Evolutionary conservation across 2,113 vertebrate genomes (phyloP), one percentile per base, ranked within the genome.

Genomic region (Notarius quadriscutis): DNA sequence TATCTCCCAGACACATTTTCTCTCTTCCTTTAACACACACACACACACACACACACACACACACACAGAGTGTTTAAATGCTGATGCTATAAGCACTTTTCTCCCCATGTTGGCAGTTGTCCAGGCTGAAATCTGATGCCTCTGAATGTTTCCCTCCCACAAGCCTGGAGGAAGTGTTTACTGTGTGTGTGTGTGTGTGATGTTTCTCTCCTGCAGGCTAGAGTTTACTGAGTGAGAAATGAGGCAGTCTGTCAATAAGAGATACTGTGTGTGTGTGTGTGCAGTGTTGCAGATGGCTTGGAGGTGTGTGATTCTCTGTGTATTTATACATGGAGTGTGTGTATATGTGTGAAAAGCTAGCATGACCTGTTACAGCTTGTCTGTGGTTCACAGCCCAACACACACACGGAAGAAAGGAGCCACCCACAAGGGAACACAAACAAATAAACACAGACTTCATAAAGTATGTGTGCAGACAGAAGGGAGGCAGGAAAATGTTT

Each of bases 61-160:
- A 41, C 41, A 41, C 41, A 41, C 41, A 41, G 41, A 78, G 65
- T 85, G 83, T 81, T 67, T 80, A 58, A 88, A 88, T 88, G 84
- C 81, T 90, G 81, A 89, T 86, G 77, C 84, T 84, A 86, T 91
- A 88, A 88, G 86, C 88, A 91, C 81, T 89, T 89, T 88, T 91
- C 69, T 88, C 75, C 84, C 74, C 30, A 62, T 58, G 81, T 85
- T 91, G 90, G 90, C 87, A 79, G 67, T 86, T 30, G 60, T 78
- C 88, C 88, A 91, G 75, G 78, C 50, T 89, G 90, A 88, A 89
- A 91, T 88, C 81, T 89, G 88, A 91, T 89, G 84, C 88, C 57
- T 84, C 67, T 88, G 90, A 91, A 91, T 89, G 84, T 87, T 89
- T 89, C 87, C 88, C 88, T 91, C 88, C 84, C 82, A 87, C 88